Evolutionary conservation across 2,113 vertebrate species (phyloP).

Genomic region (Neodontobutis hainanensis): DNA sequence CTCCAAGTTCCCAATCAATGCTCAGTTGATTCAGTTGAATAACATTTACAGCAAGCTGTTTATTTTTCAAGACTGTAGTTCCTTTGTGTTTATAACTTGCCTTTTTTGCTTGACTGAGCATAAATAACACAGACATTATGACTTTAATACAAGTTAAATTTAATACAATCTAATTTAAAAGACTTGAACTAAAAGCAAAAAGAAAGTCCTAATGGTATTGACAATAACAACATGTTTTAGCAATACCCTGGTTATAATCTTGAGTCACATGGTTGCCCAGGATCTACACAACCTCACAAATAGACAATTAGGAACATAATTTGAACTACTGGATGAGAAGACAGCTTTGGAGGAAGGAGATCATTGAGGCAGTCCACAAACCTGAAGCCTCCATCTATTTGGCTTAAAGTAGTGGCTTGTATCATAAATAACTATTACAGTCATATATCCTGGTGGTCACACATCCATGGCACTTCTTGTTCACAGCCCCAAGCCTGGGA

Average conservation of each 20-base stretch:
- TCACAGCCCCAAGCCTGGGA: slow-evolving; percentile 10
- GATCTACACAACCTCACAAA: too few species aligned
- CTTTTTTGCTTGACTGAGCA: slow-evolving; percentile 41
- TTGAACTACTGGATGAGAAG: not conserved
- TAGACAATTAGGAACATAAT: too few species aligned
- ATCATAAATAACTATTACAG: slow-evolving; percentile 7
- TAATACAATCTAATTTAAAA: not conserved
- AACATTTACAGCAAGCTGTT: slow-evolving; percentile 4
- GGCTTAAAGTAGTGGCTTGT: not conserved
- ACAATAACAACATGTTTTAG: not conserved
- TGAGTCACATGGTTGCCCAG: not conserved
- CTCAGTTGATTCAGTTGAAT: slow-evolving; percentile 16
- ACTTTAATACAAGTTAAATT: not conserved
- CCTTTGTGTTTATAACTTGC: slow-evolving; percentile 28
- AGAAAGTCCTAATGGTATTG: not conserved
- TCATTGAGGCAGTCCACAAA: not conserved
- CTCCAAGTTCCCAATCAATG: not conserved
- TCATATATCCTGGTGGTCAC: not conserved
- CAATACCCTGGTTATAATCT: not conserved
- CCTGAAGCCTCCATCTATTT: not conserved
- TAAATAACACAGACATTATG: slow-evolving; percentile 15
- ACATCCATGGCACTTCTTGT: slow-evolving; percentile 5
- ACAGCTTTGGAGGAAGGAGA: not conserved
- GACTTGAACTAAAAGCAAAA: not conserved
- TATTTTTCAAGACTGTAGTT: slow-evolving; percentile 12